Evolutionary conservation across 2,113 vertebrate species (phyloP), one percentile per base, ranked within the genome.

Genomic region (Addax nasomaculatus): DNA sequence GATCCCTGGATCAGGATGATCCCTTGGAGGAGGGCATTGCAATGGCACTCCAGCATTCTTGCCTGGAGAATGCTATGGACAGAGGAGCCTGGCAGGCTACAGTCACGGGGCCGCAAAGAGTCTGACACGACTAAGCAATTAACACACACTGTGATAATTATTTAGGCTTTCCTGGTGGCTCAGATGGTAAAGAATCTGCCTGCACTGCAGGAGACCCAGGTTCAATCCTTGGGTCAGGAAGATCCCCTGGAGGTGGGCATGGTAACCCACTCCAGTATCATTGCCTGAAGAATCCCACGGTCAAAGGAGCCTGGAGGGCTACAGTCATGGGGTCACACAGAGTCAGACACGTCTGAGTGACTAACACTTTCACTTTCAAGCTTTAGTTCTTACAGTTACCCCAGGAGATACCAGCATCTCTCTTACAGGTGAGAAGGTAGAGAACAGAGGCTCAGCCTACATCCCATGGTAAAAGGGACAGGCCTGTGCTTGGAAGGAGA

Each of bases 381-480:
- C 10, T 76, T 58, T 15, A 2, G 30, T 53, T 45, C 25, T 27
- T 67, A 21, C 1, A 33, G 86, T 39, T 17, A 16, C 55, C 45
- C 45, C 3, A 58, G 73, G 43, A 29, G 39, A 29, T 0, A 27
- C 6, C 16, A 3, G 21, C 51, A 2, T 51, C 29, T 39, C 83
- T 17, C 39, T 51, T 47, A 27, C 21, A 57, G 89, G 53, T 15
- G 25, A 55, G 25, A 33, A 6, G 3, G 55, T 23, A 45, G 85
- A 45, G n/a, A 45, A 5, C 7, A 6, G 60, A 73, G 58, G 15
- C 55, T 47, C 9, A 1, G 45, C 51, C 70, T 7, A 0, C 0
- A 5, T 27, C 45, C 27, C 76, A 11, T 5, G 76, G 49, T 53
- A 36, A 83, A 81, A 53, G 79, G 19, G 33, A 33, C 83, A 55